Base-by-base conservation (phyloP, 2,113 vertebrate species). In the Hylia prasina region DNA sequence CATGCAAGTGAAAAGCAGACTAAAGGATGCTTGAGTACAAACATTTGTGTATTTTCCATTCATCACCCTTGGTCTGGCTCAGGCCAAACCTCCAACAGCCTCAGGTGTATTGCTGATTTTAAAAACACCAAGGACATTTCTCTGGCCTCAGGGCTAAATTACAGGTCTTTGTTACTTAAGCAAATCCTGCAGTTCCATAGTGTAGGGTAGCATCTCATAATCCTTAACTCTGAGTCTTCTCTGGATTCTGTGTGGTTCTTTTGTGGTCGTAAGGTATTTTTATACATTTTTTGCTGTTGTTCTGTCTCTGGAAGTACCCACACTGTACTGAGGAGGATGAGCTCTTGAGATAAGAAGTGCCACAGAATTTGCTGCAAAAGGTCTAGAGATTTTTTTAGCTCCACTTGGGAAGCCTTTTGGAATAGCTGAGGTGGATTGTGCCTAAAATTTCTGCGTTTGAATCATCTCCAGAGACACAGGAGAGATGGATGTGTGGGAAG, bases 111-210 rank as follows among this genome's bases (percentile, higher is more conserved):
- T 58, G 6, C 13, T 75, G 65, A 33, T 64, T 79, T 71, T 63
- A 73, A 78, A 66, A 73, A 51, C 27, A 50, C 44, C 18, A 35
- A 65, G 51, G 51, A 33, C 18, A 45, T 61, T 37, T 75, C 39
- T 81, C 9, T 48, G 51, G 6, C 45, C 28, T 89, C 22, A 31
- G 82, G 42, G 42, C 22, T 51, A 35, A 72, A 50, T 77, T 72
- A 18, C 19, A 56, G 6, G 1, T 39, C 37, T 37, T 5, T 37
- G 28, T 23, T 65, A 28, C 14, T 72, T 64, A 30, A 31, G 20
- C 10, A 44, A 8, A 47, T 2, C 19, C 16, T 65, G 8, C 15
- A 65, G 9, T 45, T 19, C 4, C 2, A 0, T 11, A 20, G 21
- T n/a, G 19, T 17, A 47, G 71, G 57, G 15, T 11, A 65, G 4